Evolutionary conservation across 2,113 vertebrate species (phyloP).

Genomic region (Dasyurus viverrinus): DNA sequence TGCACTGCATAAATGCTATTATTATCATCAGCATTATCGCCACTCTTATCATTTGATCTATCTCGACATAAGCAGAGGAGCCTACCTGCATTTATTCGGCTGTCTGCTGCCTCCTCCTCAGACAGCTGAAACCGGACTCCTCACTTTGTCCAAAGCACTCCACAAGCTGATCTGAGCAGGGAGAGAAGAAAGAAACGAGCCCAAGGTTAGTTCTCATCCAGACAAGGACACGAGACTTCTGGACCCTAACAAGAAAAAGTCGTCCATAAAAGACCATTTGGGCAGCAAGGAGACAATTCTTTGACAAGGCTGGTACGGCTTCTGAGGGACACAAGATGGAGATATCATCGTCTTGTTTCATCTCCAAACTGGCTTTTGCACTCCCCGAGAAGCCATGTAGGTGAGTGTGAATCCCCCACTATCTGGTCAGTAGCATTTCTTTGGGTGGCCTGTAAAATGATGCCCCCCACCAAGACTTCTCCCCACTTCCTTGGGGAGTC

Average conservation of each 20-base stretch:
- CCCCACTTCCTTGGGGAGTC: slow-evolving; percentile 34
- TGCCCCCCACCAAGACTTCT: not conserved
- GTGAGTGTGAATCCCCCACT: not conserved
- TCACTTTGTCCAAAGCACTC: slow-evolving; percentile 60
- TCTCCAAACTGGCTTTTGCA: not conserved
- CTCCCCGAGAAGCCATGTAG: not conserved
- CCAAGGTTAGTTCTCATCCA: slow-evolving; percentile 11
- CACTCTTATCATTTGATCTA: not conserved
- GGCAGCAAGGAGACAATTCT: slow-evolving; percentile 32
- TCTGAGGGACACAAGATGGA: not conserved
- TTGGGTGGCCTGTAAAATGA: not conserved
- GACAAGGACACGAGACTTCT: slow-evolving; percentile 39
- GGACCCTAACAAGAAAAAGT: slow-evolving; percentile 30
- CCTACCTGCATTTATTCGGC: slow-evolving; percentile 87
- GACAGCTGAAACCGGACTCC: slow-evolving; percentile 65
- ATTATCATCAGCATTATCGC: not conserved
- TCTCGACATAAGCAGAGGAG: slow-evolving; percentile 19
- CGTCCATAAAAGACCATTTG: slow-evolving; percentile 2
- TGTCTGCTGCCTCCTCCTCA: slow-evolving; percentile 64
- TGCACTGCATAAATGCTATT: not conserved
- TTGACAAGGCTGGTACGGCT: not conserved
- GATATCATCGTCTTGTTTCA: not conserved
- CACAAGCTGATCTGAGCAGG: slow-evolving; percentile 53
- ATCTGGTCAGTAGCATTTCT: slow-evolving; percentile 6
- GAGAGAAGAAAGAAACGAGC: slow-evolving; percentile 41